phyloP scores from a whole-genome alignment of 2,113 vertebrate genomes.

The Dicaeum eximium region DNA sequence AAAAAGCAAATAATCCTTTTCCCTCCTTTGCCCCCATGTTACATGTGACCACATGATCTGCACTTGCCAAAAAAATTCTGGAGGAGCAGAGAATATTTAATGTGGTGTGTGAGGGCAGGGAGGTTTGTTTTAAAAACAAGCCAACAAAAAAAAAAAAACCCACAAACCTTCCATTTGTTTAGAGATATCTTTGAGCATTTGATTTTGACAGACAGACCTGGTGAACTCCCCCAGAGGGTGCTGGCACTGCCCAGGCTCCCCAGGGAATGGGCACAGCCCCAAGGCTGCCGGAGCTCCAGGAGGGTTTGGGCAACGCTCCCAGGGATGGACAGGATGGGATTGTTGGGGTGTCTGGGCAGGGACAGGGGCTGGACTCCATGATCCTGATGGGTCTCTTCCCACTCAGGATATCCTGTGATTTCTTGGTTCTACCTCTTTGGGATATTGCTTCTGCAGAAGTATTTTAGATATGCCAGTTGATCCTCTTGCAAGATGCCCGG shows the following conservation, averaged over 20 bases:
- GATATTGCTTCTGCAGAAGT: background rate
- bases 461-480: background rate
- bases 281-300: background rate
- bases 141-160: rapidly evolving
- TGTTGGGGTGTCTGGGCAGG: background rate
- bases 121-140: background rate
- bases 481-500: background rate
- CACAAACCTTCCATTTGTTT: background rate
- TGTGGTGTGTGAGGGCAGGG: background rate
- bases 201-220: background rate
- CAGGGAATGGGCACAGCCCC: background rate
- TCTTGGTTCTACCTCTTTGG: background rate
- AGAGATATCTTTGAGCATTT: background rate
- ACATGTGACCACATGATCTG: background rate
- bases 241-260: background rate
- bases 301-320: rapidly evolving
- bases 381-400: background rate
- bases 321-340: background rate
- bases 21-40: background rate
- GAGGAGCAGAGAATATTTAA: background rate
- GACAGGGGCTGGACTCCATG: rapidly evolving
- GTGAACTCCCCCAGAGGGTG: background rate
- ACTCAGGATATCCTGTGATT: background rate
- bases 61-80: background rate
- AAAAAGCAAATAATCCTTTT: background rate